These are phyloP conservation scores for Kuschelorhynchus macadamiae DNA, from an alignment of 2,888 invertebrate species.

Conservation along the genomic window DNA sequence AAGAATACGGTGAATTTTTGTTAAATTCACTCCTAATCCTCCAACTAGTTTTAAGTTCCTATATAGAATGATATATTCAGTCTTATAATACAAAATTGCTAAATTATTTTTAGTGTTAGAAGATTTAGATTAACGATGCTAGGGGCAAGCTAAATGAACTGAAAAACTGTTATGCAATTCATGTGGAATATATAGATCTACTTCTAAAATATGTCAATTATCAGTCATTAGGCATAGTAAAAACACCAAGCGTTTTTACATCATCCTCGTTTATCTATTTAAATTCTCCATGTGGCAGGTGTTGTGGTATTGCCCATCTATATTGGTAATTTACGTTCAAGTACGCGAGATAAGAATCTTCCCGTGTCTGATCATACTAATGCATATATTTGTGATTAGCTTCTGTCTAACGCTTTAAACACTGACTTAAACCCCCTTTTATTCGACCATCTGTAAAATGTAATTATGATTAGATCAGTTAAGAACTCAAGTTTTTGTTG, in stretches of 20 bases:
- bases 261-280: conserved; percentile 1
- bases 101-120: conserved; percentile 12
- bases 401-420: conserved; percentile 56
- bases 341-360: conserved; percentile 12
- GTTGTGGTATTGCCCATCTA: conserved; percentile 27
- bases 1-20: conserved; percentile 6
- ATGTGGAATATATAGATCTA: conserved; percentile 20
- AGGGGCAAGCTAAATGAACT: conserved; percentile 17
- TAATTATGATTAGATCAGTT: conserved; percentile 58
- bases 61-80: conserved; percentile 51
- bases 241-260: not conserved
- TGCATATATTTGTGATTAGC: conserved; percentile 60
- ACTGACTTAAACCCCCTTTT: conserved; percentile 58
- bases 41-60: conserved; percentile 53
- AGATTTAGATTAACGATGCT: not conserved
- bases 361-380: not conserved
- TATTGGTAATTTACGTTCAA: conserved; percentile 29
- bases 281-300: conserved; percentile 24
- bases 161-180: conserved; percentile 24
- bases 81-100: conserved; percentile 21
- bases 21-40: conserved; percentile 18
- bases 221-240: not conserved
- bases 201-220: conserved; percentile 27
- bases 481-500: conserved; percentile 57
- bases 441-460: conserved; percentile 59